These are phyloP conservation scores for Drosophila ochracea DNA, from an alignment of 2,888 invertebrate genomes.

Conservation along the genomic window DNA sequence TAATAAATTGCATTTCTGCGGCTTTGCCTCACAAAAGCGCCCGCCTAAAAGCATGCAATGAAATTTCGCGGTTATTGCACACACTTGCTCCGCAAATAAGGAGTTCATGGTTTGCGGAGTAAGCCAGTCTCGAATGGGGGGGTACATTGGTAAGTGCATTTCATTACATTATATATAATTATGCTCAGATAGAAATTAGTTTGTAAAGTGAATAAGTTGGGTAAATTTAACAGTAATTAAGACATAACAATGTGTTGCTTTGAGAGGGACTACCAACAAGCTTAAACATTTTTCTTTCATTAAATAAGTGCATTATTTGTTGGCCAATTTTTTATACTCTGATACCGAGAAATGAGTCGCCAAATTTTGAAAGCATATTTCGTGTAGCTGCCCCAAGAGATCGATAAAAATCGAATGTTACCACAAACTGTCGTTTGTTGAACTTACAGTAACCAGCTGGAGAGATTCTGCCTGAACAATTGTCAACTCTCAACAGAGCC, in stretches of 20 bases:
- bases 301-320: background rate
- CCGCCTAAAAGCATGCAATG: constrained; percentile 52
- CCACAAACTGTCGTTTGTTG: background rate
- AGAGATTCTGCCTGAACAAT: constrained; percentile 44
- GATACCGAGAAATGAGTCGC: background rate
- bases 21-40: background rate
- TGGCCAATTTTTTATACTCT: background rate
- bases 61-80: constrained; percentile 60
- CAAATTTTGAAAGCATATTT: background rate
- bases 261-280: background rate
- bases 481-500: constrained; percentile 42
- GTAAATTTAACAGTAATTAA: background rate
- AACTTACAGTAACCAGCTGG: background rate
- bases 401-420: background rate
- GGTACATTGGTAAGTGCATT: constrained; percentile 12
- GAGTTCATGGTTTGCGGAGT: background rate
- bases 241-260: background rate
- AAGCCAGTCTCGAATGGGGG: background rate
- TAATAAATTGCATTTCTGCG: constrained; percentile 66
- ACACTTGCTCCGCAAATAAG: constrained; percentile 25
- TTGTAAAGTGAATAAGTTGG: background rate
- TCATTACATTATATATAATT: constrained; percentile 38
- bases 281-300: accelerated
- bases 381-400: background rate
- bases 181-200: constrained; percentile 11